phyloP scores from a whole-genome alignment of 2,888 invertebrate genomes.

The Lepidochrysops patricia region DNA sequence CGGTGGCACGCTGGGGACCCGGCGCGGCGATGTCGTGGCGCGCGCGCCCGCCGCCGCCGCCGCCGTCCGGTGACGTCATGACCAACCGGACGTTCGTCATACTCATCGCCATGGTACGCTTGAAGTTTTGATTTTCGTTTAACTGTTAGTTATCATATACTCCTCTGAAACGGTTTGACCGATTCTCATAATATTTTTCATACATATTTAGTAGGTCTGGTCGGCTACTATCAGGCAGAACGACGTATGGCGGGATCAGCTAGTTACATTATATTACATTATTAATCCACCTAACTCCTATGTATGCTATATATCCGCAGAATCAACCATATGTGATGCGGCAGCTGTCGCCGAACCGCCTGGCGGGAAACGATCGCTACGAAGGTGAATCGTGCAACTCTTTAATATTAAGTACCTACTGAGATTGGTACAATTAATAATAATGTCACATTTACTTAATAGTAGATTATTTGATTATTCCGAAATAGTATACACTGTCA shows the following conservation, averaged over 20 bases:
- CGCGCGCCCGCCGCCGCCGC: constrained; percentile 8
- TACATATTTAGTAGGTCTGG: no score
- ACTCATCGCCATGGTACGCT: constrained; percentile 14
- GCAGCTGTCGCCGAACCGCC: constrained; percentile 76
- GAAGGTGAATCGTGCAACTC: constrained; percentile 73
- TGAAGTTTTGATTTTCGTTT: background rate
- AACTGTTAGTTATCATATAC: no score
- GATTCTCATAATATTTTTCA: no score
- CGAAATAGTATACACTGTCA: no score
- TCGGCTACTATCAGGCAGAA: no score
- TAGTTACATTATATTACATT: constrained; percentile 16
- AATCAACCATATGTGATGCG: constrained; percentile 92
- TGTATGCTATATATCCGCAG: constrained; percentile 65
- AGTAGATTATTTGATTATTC: no score
- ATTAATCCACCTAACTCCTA: background rate
- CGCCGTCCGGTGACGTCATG: constrained; percentile 14
- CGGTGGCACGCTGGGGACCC: constrained; percentile 16
- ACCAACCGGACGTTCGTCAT: constrained; percentile 14
- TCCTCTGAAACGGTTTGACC: no score
- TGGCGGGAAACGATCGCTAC: constrained; percentile 86
- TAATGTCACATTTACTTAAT: no score
- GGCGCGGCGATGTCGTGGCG: constrained; percentile 12
- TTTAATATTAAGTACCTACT: background rate
- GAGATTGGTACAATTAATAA: background rate
- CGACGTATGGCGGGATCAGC: no score